Percentiles rank a stretch among this genome's conserved stretches.
phyloP scores from a whole-genome alignment of 2,113 vertebrate species.

The Scortum barcoo region DNA sequence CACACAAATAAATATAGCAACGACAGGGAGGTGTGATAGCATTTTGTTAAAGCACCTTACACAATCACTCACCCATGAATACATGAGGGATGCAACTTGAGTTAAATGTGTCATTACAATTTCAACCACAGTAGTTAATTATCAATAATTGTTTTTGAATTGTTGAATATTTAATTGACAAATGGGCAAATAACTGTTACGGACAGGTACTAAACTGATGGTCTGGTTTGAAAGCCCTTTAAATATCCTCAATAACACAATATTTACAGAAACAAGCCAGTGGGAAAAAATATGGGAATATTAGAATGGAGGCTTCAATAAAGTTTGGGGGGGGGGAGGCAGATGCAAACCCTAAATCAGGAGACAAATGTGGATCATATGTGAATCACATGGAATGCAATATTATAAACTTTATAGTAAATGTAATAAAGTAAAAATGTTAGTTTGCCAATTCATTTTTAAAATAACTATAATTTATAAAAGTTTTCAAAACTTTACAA shows the following conservation, averaged over 20 bases:
- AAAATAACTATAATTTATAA: too few species aligned
- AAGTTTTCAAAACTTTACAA: too few species aligned
- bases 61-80: not conserved
- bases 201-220: not conserved
- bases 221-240: not conserved
- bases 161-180: too few species aligned
- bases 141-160: too few species aligned
- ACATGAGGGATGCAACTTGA: not conserved
- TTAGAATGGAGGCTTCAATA: not conserved
- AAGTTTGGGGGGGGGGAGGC: too few species aligned
- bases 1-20: not conserved
- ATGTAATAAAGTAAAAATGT: not conserved
- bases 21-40: not conserved
- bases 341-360: not conserved
- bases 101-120: not conserved
- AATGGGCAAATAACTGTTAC: not conserved
- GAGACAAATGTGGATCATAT: not conserved
- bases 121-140: not conserved
- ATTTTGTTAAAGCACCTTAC: not conserved
- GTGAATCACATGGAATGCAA: not conserved
- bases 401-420: not conserved
- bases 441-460: not conserved
- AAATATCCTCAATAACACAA: not conserved
- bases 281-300: not conserved
- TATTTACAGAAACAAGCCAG: not conserved